Evolutionary conservation across 2,888 invertebrate genomes (phyloP), one percentile per base, ranked within the genome.

Genomic region (Cataglyphis cursor): DNA sequence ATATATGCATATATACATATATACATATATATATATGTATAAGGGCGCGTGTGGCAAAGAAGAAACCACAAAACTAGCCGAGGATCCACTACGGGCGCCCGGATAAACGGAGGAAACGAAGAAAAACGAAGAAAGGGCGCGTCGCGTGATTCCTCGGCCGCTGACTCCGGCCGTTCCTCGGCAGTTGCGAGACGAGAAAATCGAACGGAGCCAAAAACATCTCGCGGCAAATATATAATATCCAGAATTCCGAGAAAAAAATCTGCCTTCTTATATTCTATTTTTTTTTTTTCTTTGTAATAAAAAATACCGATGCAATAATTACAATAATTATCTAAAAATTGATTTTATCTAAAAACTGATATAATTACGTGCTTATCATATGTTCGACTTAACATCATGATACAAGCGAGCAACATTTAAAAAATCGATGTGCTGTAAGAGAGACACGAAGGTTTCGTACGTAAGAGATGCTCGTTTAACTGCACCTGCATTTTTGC

Each of bases 401-500:
- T 8, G n/a, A 41, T 12, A 9, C 1, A 54, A 18, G 3, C 10
- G 3, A 57, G 5, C 12, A 38, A 64, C n/a, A 51, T 57, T 68
- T 6, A 35, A 9, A 24, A 54, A 59, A 72, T 24, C 31, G 12
- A 59, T 3, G 44, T 44, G 81, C 76, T 83, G 65, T 65, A 68
- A 82, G 75, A 78, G 76, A 85, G 78, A 62, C 74, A 81, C 84
- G 81, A 90, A 88, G 87, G 86, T 87, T 62, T 54, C 44, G 51
- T 48, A 81, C 68, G 44, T 80, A 76, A 35, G 51, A 81, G 35
- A 35, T 82, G 65, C 24, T 73, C 80, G 75, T 59, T 83, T 57
- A 83, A 82, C 31, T 66, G 89, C 89, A 94, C 94, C 94, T 94
- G 94, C 93, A 94, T 93, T 94, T 94, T 94, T 93, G 91, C 92